Base-by-base conservation (phyloP, 2,113 vertebrate species). In the Alaudala cheleensis region DNA sequence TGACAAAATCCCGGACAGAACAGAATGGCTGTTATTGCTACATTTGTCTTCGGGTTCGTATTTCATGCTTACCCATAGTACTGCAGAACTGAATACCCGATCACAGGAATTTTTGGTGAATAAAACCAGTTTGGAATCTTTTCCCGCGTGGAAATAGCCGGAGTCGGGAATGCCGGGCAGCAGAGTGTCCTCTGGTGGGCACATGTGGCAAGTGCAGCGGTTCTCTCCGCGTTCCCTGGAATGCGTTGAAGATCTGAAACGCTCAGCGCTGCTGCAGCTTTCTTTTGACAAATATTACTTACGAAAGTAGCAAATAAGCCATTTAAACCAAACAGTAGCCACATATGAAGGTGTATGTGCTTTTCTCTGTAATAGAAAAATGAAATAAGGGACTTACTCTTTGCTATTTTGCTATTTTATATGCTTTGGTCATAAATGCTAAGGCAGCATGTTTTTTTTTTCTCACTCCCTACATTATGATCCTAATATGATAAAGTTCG, bases 131-230 rank as follows among this genome's bases (percentile, higher is more conserved):
- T 54, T 33, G 5, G 47, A 51, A 5, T 9, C 6, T 16, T 21
- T 69, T 57, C 5, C 29, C 21, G 8, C 19, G 18, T 25, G 25
- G 9, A 13, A 78, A 10, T 29, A 14, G 25, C 24, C 5, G 1
- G 2, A 5, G 39, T 11, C 5, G 24, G 42, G 58, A 14, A 26
- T 28, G 24, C 4, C 4, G 14, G 21, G 5, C 42, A 10, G 18
- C 49, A 45, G 6, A 24, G 2, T 47, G 92, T 73, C 93, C 96
- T 97, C 96, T 95, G 66, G 85, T 80, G 96, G 93, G 13, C 20
- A 19, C 11, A 14, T 21, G 0, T 9, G 22, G 22, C 9, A 78
- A 72, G 42, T 58, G 8, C 65, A 60, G 47, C 26, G 11, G 14
- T 10, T 77, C 25, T 31, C 23, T 3, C 5, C 4, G 14, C n/a